Evolutionary conservation across 1,140 invertebrate species (phyloP).

Genomic region (Bombus polaris): DNA sequence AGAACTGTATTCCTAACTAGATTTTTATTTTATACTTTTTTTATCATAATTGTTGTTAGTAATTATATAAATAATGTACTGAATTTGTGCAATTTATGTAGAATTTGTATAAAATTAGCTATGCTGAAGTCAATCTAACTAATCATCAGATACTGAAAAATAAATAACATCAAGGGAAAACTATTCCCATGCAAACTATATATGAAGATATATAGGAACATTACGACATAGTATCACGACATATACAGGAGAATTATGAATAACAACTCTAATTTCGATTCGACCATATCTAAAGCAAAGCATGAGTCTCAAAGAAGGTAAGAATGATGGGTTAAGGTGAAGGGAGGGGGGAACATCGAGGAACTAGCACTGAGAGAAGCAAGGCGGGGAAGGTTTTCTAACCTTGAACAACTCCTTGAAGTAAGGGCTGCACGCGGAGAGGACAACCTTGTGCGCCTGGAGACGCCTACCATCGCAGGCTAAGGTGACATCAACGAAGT

Average conservation of each 20-base stretch:
- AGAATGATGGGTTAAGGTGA: slow-evolving; percentile 1
- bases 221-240: slow-evolving; percentile 28
- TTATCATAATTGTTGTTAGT: neutral
- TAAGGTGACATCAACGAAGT: slow-evolving; percentile 92
- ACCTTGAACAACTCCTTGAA: slow-evolving; percentile 93
- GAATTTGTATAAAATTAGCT: neutral
- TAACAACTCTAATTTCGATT: slow-evolving; percentile 19
- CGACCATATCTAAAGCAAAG: neutral
- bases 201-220: neutral
- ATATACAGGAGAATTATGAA: slow-evolving; percentile 1
- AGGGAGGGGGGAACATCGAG: slow-evolving; percentile 35
- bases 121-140: neutral
- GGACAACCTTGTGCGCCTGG: slow-evolving; percentile 91
- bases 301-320: slow-evolving; percentile 41
- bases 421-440: slow-evolving; percentile 91
- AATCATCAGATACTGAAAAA: neutral
- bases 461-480: slow-evolving; percentile 90
- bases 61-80: neutral
- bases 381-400: slow-evolving; percentile 78
- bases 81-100: neutral
- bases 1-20: neutral
- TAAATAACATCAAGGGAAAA: neutral
- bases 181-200: slow-evolving; percentile 1
- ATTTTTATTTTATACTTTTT: neutral
- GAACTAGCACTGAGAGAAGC: slow-evolving; percentile 48